These are phyloP conservation scores for Eleutherodactylus coqui DNA, from an alignment of 2,797 vertebrate genomes.

Conservation along the genomic window DNA sequence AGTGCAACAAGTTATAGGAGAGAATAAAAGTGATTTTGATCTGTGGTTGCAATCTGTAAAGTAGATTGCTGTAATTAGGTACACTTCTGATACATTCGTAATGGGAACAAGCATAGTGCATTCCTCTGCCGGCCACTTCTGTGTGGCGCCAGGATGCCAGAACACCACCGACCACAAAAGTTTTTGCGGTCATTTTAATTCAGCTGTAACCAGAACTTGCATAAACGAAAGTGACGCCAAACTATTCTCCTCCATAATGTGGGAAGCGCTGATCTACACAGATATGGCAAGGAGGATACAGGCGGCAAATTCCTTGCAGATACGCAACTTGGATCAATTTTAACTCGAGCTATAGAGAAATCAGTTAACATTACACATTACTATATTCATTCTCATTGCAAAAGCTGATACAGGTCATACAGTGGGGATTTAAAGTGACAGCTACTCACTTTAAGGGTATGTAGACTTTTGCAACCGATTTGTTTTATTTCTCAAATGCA, in stretches of 20 bases:
- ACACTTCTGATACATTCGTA: neutral
- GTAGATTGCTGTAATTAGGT: neutral
- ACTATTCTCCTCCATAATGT: slow-evolving; percentile 17
- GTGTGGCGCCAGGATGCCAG: slow-evolving; percentile 73
- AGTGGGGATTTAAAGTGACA: no score
- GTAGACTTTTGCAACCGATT: no score
- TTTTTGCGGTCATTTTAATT: slow-evolving; percentile 76
- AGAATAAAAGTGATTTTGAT: no score
- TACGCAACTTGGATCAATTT: neutral
- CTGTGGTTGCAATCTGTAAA: neutral
- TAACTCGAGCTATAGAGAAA: no score
- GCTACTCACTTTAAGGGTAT: no score
- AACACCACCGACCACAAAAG: slow-evolving; percentile 72
- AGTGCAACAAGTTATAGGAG: no score
- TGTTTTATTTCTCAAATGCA: no score
- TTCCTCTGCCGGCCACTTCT: slow-evolving; percentile 52
- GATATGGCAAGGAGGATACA: slow-evolving; percentile 5
- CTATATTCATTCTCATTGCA: no score
- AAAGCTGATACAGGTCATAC: no score
- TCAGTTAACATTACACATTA: no score
- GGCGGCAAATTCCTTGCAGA: neutral
- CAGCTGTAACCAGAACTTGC: slow-evolving; percentile 75
- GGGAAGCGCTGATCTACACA: neutral
- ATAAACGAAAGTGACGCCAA: slow-evolving; percentile 66
- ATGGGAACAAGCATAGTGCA: neutral